phyloP scores from a whole-genome alignment of 2,888 invertebrate species.

The Adineta ricciae region DNA sequence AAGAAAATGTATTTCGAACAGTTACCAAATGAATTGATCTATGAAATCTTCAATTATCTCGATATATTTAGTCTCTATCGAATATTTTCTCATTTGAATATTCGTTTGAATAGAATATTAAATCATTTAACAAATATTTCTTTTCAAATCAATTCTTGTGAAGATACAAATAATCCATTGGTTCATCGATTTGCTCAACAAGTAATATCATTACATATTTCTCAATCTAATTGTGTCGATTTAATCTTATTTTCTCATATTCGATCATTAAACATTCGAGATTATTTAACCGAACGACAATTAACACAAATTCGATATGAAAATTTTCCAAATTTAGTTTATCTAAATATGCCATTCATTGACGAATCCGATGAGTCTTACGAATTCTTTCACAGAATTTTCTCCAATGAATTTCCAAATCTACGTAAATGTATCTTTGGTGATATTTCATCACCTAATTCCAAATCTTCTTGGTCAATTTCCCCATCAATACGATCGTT shows the following conservation, averaged over 20 bases:
- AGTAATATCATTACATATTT: background rate
- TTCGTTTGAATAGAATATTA: background rate
- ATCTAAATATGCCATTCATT: background rate
- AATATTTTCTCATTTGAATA: background rate
- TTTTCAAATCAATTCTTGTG: background rate
- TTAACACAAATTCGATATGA: background rate
- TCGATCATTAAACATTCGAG: background rate
- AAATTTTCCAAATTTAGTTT: background rate
- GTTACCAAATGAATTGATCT: background rate
- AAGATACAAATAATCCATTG: background rate
- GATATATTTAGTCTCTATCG: background rate
- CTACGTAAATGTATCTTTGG: background rate
- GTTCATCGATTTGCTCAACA: background rate
- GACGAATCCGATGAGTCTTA: background rate
- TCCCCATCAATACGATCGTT: background rate
- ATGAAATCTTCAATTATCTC: background rate
- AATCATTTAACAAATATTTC: background rate
- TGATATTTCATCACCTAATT: background rate
- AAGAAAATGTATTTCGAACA: background rate
- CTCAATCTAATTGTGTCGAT: background rate
- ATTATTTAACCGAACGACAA: background rate
- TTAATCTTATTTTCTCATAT: background rate
- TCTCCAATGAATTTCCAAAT: background rate
- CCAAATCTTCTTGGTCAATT: background rate
- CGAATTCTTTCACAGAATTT: background rate